Conservation (phyloP, 1,140 invertebrate species). For the Aradophagus sp. region DNA sequence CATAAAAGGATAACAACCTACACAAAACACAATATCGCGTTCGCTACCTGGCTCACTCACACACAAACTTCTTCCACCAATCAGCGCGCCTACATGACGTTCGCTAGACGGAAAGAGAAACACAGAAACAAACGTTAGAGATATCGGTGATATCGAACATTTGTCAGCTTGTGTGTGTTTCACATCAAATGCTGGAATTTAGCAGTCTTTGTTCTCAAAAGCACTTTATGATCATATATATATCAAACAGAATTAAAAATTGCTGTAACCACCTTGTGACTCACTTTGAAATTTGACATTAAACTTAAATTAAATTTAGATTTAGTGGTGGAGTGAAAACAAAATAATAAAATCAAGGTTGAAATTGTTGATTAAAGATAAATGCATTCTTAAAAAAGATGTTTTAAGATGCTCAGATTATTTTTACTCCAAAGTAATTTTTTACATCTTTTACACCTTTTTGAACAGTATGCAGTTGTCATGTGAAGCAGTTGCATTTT, state of each 20-base stretch:
- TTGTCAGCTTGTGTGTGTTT: slow-evolving; percentile 31
- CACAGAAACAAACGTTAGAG: slow-evolving; percentile 70
- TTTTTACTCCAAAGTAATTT: no score
- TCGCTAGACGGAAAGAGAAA: slow-evolving; percentile 78
- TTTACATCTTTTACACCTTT: neutral
- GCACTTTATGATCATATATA: no score
- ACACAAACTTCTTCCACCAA: slow-evolving; percentile 76
- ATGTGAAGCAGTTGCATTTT: slow-evolving; percentile 30
- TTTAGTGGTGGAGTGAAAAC: no score
- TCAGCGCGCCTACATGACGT: slow-evolving; percentile 81
- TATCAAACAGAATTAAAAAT: no score
- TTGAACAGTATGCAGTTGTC: slow-evolving; percentile 7
- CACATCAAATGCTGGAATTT: slow-evolving; percentile 4
- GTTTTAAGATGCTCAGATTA: neutral
- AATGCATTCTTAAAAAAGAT: no score
- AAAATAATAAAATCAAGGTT: no score
- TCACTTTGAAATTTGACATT: no score
- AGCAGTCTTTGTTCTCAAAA: slow-evolving; percentile 13
- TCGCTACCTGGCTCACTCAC: slow-evolving; percentile 75
- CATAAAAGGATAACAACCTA: slow-evolving; percentile 50
- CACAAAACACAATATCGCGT: slow-evolving; percentile 67
- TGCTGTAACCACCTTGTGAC: no score
- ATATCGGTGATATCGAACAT: slow-evolving; percentile 33
- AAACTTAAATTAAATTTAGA: no score
- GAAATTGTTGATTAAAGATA: no score